phyloP scores from a whole-genome alignment of 2,113 vertebrate genomes.

The Charadrius vociferus region DNA sequence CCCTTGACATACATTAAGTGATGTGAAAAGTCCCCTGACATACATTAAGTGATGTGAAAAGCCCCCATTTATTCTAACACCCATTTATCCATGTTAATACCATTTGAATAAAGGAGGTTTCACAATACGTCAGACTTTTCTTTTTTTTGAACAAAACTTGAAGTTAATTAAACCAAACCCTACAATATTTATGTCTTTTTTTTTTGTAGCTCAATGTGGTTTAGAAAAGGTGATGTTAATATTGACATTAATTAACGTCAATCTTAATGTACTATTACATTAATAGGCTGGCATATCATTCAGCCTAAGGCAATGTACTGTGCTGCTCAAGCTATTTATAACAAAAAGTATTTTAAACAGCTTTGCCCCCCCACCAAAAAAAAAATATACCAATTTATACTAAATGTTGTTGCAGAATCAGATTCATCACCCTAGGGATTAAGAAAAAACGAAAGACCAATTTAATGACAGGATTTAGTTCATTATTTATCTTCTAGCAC shows the following conservation, averaged over 20 bases:
- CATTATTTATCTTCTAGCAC: constrained; percentile 84
- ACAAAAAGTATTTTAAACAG: constrained; percentile 69
- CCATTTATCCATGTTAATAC: constrained; percentile 31
- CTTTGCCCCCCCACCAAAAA: constrained; percentile 25
- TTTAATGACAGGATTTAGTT: constrained; percentile 82
- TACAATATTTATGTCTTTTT: constrained; percentile 52
- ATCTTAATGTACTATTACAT: constrained; percentile 68
- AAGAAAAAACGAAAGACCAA: constrained; percentile 79
- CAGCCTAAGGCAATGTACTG: constrained; percentile 57
- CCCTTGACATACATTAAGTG: constrained; percentile 26
- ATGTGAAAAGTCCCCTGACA: constrained; percentile 1
- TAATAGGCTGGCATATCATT: constrained; percentile 67
- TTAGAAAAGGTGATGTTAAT: constrained; percentile 65
- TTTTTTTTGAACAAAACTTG: not conserved
- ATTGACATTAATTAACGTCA: constrained; percentile 73
- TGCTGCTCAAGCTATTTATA: constrained; percentile 72
- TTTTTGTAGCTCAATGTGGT: constrained; percentile 45
- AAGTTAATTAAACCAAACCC: constrained; percentile 66
- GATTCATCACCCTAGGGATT: constrained; percentile 77
- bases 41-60: constrained; percentile 29
- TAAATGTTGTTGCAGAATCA: constrained; percentile 77
- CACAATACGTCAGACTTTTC: not conserved
- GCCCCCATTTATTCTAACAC: not conserved
- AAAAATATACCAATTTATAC: constrained; percentile 68
- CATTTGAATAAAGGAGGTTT: constrained; percentile 19